Conservation (phyloP, 2,113 vertebrate species). For the Alligator sinensis region DNA sequence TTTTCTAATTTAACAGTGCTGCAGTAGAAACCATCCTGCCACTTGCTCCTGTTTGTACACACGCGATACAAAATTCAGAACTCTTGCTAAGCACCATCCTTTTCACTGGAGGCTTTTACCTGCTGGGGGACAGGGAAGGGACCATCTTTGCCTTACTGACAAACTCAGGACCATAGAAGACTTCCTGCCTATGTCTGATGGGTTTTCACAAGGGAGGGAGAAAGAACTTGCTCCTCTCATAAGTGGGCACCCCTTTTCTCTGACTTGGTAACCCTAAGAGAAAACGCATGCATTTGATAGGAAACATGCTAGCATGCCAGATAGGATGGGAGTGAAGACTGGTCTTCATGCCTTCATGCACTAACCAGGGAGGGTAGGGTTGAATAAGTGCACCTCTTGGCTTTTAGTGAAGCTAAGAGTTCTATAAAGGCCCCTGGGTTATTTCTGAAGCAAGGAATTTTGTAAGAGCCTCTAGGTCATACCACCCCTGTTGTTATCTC, state of each 20-base stretch:
- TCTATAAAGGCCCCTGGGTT: not conserved
- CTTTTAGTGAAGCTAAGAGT: not conserved
- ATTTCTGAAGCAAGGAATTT: not conserved
- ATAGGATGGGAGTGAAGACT: not conserved
- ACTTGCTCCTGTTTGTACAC: constrained; percentile 43
- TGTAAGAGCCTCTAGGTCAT: too few species aligned
- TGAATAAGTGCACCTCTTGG: not conserved
- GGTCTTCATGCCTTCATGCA: not conserved
- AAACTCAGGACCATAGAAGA: not conserved
- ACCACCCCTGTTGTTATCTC: not conserved
- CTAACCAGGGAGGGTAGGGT: too few species aligned
- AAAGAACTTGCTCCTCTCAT: not conserved
- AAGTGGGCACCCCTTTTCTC: not conserved
- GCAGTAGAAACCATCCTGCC: constrained; percentile 28
- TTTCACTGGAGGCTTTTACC: not conserved
- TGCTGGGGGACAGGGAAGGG: not conserved
- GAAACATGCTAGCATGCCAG: not conserved
- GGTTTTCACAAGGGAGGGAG: not conserved
- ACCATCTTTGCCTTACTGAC: not conserved
- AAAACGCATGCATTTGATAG: not conserved
- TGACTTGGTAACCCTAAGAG: not conserved
- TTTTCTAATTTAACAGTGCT: constrained; percentile 42
- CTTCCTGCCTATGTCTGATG: not conserved
- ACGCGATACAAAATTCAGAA: not conserved
- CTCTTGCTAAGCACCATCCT: not conserved